A percentile compares a stretch with the other conserved stretches of the same genome.
phyloP scores from a whole-genome alignment of 2,888 invertebrate genomes.

The Disparrhopalites patrizii region DNA sequence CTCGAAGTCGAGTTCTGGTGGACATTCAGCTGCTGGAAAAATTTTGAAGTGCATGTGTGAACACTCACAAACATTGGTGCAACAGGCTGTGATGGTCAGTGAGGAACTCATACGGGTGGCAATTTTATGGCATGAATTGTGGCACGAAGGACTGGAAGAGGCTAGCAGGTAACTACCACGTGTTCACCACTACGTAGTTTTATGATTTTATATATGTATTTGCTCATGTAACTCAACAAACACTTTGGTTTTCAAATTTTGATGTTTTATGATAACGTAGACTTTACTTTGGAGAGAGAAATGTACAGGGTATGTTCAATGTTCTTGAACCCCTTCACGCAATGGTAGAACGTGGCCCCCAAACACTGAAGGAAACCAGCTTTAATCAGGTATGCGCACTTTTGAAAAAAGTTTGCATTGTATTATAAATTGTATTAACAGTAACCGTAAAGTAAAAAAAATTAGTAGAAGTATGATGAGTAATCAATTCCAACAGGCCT shows the following conservation, averaged over 20 bases:
- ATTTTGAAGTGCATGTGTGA: conserved; percentile 94
- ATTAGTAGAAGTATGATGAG: not conserved
- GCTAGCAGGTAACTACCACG: conserved; percentile 23
- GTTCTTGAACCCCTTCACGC: conserved; percentile 91
- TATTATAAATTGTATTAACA: too few species aligned
- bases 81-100: conserved; percentile 91
- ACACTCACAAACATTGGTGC: conserved; percentile 84
- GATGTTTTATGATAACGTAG: conserved; percentile 56
- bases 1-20: conserved; percentile 79
- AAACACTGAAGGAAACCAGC: conserved; percentile 93
- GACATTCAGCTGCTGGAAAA: conserved; percentile 87
- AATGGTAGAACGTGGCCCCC: conserved; percentile 89
- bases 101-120: conserved; percentile 97
- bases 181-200: not conserved
- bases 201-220: too few species aligned
- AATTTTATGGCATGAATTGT: conserved; percentile 98
- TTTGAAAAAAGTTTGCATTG: too few species aligned
- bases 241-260: not conserved
- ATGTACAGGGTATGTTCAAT: conserved; percentile 94
- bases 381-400: conserved; percentile 77
- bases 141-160: conserved; percentile 86
- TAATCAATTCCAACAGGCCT: conserved; percentile 61
- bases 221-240: not conserved
- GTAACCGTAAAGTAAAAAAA: too few species aligned
- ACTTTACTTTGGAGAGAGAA: conserved; percentile 92